Conservation (phyloP, 2,888 invertebrate genomes). For the Nephrotoma guestfalica region DNA sequence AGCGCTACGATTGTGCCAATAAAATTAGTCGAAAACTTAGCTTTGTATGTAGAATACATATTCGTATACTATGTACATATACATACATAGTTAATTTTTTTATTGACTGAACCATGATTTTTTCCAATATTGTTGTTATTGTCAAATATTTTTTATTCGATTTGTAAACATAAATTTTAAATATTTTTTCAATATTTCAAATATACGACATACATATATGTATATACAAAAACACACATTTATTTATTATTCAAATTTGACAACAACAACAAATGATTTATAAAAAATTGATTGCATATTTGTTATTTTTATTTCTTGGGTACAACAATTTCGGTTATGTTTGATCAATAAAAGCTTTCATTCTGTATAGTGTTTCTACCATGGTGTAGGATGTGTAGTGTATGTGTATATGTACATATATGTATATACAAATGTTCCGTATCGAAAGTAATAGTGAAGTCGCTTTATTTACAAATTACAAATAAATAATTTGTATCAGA, state of each 20-base stretch:
- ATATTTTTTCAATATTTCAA: neutral
- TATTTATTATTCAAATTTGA: neutral
- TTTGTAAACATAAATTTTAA: neutral
- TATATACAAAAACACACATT: neutral
- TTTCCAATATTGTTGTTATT: neutral
- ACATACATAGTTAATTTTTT: neutral
- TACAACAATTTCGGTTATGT: neutral
- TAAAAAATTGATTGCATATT: neutral
- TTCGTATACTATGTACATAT: neutral
- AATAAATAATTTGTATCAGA: neutral
- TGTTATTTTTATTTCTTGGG: neutral
- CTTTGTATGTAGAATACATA: too few species aligned
- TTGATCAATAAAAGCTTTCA: neutral
- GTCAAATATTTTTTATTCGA: neutral
- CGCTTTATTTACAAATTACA: neutral
- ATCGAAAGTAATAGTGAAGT: neutral
- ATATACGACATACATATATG: neutral
- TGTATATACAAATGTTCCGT: too few species aligned
- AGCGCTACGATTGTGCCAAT: neutral
- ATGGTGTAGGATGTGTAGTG: too few species aligned
- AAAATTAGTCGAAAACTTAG: neutral
- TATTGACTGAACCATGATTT: neutral
- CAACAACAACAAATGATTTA: neutral
- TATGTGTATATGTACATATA: too few species aligned
- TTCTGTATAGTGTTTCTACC: neutral